These are phyloP conservation scores for Andrena chrysosceles DNA, from an alignment of 2,888 invertebrate species.

Conservation along the genomic window DNA sequence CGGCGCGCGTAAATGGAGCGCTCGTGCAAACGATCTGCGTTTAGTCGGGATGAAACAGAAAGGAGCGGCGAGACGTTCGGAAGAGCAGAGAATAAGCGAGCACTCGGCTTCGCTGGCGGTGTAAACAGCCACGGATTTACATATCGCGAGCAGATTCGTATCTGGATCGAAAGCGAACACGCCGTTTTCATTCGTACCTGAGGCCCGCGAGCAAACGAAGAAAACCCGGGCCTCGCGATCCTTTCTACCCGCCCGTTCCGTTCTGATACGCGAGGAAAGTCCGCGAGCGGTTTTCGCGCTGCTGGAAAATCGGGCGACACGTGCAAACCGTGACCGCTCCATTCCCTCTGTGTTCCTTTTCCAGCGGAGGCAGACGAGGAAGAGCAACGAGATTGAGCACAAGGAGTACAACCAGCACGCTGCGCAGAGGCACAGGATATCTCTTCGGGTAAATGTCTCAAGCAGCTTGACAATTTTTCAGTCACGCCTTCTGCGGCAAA, in stretches of 20 bases:
- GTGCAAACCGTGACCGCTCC: conserved; percentile 27
- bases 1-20: neutral
- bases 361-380: conserved; percentile 80
- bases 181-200: conserved; percentile 3
- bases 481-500: no score
- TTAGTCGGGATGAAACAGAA: conserved; percentile 3
- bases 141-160: conserved; percentile 26
- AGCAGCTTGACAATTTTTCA: neutral
- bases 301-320: conserved; percentile 44
- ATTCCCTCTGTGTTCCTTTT: conserved; percentile 31
- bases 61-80: neutral
- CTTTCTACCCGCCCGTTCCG: conserved; percentile 75
- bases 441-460: conserved; percentile 76
- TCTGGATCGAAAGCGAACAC: conserved; percentile 46
- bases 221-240: conserved; percentile 25
- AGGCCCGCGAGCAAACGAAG: neutral
- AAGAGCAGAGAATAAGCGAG: neutral
- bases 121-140: conserved; percentile 1
- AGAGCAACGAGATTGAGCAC: conserved; percentile 78
- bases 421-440: conserved; percentile 81
- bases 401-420: conserved; percentile 78
- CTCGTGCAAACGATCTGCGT: neutral
- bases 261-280: conserved; percentile 81
- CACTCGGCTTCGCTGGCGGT: neutral
- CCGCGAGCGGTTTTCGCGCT: conserved; percentile 53